Conservation (phyloP, 2,797 vertebrate species). For the Spinus olivaceus region DNA sequence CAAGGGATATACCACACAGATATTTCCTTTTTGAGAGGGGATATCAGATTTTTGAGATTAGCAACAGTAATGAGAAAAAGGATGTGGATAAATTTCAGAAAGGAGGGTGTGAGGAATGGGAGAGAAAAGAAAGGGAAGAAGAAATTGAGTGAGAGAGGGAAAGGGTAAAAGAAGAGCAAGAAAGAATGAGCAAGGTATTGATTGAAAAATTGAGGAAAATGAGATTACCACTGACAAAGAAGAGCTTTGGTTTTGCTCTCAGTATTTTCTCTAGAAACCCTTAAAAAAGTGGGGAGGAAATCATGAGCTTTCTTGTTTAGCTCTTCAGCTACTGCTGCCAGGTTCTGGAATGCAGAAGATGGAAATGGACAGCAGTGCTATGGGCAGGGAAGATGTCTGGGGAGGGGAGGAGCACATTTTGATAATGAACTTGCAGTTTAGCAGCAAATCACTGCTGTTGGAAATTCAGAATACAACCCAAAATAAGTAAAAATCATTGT, state of each 20-base stretch:
- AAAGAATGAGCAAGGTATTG: background rate
- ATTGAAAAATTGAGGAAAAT: background rate
- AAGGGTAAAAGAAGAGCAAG: too few species aligned
- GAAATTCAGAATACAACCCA: background rate
- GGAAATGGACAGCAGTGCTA: background rate
- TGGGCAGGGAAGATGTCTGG: background rate
- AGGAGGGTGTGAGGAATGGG: background rate
- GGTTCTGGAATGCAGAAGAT: background rate
- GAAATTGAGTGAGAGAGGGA: too few species aligned
- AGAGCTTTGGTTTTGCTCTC: background rate
- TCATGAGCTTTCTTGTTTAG: background rate
- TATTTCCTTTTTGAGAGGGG: background rate
- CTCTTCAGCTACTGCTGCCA: background rate
- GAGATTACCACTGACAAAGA: background rate
- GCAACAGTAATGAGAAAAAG: background rate
- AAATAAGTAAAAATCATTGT: background rate
- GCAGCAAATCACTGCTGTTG: background rate
- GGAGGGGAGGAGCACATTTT: background rate
- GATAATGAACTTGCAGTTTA: background rate
- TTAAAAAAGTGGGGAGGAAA: accelerated
- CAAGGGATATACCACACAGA: background rate
- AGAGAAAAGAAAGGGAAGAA: too few species aligned
- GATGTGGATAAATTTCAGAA: background rate
- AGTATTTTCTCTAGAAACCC: background rate
- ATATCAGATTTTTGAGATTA: background rate